Evolutionary conservation across 2,113 vertebrate species (phyloP), one percentile per base, ranked within the genome.

Genomic region (Datnioides undecimradiatus): DNA sequence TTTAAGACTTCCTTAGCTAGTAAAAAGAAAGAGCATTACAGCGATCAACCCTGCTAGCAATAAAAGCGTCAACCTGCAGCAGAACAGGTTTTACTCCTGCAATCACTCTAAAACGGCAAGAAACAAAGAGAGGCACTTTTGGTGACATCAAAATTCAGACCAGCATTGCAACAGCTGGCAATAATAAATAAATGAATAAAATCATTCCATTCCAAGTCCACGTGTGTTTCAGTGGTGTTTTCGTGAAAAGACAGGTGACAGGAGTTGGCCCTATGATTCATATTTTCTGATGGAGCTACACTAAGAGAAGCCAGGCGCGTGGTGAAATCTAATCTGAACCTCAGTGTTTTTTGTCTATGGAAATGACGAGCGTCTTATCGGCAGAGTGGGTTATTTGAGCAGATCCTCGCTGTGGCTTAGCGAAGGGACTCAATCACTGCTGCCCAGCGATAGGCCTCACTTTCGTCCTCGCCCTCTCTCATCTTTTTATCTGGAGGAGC

Each of bases 321-420:
- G 76, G 79, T 76, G 73, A 85, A 87, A 92, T 93, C 87, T 91
- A 88, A 91, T 93, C 91, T 84, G 81, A 86, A 87, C 38, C 68
- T 54, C 83, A 45, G 25, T 88, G 79, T 88, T 87, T 90, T 92
- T 88, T 86, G 84, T 88, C 90, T 91, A 90, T 92, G 88, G 86
- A 92, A 92, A 94, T 94, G 83, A 89, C 93, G 68, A 62, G 77
- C 68, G 85, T 83, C 90, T 94, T 93, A 94, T 94, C 92, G 49
- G 48, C 84, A 46, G 72, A 79, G 79, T 43, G 74, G 86, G 87
- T 92, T 93, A 92, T 94, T 92, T 89, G 91, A 82, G 87, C 82
- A 83, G 89, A 90, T 89, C 81, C 87, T 90, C 69, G 66, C 80
- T 52, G 65, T 82, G 90, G 90, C 88, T 92, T 87, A 90, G 91